Base-by-base conservation (phyloP, 2,113 vertebrate species). In the Nycticebus coucang region DNA sequence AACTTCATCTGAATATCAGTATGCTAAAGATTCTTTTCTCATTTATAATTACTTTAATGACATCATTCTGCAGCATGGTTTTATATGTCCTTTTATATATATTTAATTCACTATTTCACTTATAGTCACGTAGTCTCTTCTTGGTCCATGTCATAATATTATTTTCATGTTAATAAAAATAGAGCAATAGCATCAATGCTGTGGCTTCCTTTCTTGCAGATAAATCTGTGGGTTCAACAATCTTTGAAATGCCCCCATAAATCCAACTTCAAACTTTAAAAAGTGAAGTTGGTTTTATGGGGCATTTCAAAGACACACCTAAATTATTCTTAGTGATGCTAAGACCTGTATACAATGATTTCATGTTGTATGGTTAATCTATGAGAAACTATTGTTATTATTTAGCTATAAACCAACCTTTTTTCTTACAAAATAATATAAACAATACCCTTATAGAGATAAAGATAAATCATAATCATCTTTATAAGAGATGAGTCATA, bases 241-340 rank as follows among this genome's bases (percentile, higher is more conserved):
- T 22, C 53, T 94, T 89, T 79, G 50, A 93, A 96, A 92, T 74
- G 22, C 37, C 24, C 17, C n/a, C 45, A 92, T 84, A 81, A 97
- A 96, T 53, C 45, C 30, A 96, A 82, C 30, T 78, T 95, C 45
- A 84, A 87, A 68, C 15, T 79, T 87, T 89, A 66, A 93, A 91
- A 82, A 82, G 92, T 78, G 19, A 41, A 41, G 41, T 41, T 41
- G 41, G 41, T 41, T 41, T 41, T 41, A 41, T 41, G 41, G 41
- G 41, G 41, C 41, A 41, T 41, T 85, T 92, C 91, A 94, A 77
- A 95, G 93, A 90, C 13, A 77, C 45, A 90, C 77, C 94, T 95
- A 82, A 87, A 96, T 82, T 95, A 28, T 75, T 66, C 69, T 91
- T 55, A 53, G 50, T 35, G 24, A 77, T 22, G 22, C 33, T 79